Evolutionary conservation across 2,888 invertebrate genomes (phyloP), one percentile per base, ranked within the genome.

Genomic region (Sarcophaga carnaria): DNA sequence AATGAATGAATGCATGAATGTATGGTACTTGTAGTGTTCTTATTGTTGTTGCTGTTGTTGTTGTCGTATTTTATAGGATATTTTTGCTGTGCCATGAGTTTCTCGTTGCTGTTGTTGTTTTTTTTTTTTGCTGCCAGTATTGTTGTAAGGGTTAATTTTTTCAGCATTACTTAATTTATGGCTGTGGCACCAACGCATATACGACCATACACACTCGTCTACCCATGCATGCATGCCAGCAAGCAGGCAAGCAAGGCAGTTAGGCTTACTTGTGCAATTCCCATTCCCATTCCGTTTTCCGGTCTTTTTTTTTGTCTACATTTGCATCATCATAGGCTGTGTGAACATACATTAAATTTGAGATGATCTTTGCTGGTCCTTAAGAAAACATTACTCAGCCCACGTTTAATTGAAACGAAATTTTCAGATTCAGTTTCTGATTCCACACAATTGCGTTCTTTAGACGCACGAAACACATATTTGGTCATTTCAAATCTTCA

Each of bases 141-240:
- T 45, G 67, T 71, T 62, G 60, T 71, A 76, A 71, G 84, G 84
- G 84, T 85, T 85, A 85, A 85, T 85, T 85, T 85, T 85, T 80
- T 80, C 71, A 80, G 54, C 76, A 66, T 85, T 80, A 63, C 66
- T 80, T 85, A 85, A 85, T 85, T 85, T 85, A 85, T 85, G 80
- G 14, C 71, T 67, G 17, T 37, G 71, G 54, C 60, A 72, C 60
- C 49, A 64, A 70, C 45, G 63, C 59, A 37, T 20, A 67, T 37
- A 49, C 47, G 2, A 37, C 8, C 37, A 54, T 12, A 20, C 10
- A 20, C 14, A 4, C 27, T 8, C 69, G 5, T 20, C 14, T 64
- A 66, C 11, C 20, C 62, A 20, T 59, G 14, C 14, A 62, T 54
- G 12, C 17, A 14, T 3, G 54, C 14, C 12, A 49, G 49, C 49